These are phyloP conservation scores for Zaprionus tsacasi DNA, from an alignment of 1,140 invertebrate species.

Conservation along the genomic window DNA sequence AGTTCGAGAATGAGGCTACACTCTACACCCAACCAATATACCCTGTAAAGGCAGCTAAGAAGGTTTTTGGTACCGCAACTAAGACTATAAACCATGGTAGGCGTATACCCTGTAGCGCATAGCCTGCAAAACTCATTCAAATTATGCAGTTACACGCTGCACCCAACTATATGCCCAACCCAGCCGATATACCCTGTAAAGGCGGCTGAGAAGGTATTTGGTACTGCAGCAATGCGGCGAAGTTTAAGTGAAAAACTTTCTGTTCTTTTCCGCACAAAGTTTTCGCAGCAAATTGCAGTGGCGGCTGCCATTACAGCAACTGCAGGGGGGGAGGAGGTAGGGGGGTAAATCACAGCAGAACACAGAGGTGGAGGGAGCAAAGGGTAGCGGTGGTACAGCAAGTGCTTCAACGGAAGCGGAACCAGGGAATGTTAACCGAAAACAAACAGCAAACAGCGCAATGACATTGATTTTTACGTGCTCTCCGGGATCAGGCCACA, in stretches of 20 bases:
- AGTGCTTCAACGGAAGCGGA: conserved; percentile 60
- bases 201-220: conserved; percentile 35
- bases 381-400: too few species aligned
- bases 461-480: conserved; percentile 80
- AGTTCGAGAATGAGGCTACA: neutral
- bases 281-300: conserved; percentile 75
- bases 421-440: conserved; percentile 78
- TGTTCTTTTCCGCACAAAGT: conserved; percentile 70
- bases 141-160: neutral
- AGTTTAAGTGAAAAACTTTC: conserved; percentile 81
- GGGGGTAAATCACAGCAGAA: conserved; percentile 59
- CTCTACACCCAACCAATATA: neutral
- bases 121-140: neutral
- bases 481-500: conserved; percentile 64
- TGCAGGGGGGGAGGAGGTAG: too few species aligned
- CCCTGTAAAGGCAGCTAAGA: conserved; percentile 4
- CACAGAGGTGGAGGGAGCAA: neutral
- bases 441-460: conserved; percentile 79
- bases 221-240: conserved; percentile 75
- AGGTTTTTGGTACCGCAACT: conserved; percentile 54
- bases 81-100: too few species aligned
- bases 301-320: conserved; percentile 75
- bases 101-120: too few species aligned
- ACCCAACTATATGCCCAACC: neutral
- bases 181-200: neutral